Base-by-base conservation (phyloP, 2,113 vertebrate genomes). In the Macrotus californicus region DNA sequence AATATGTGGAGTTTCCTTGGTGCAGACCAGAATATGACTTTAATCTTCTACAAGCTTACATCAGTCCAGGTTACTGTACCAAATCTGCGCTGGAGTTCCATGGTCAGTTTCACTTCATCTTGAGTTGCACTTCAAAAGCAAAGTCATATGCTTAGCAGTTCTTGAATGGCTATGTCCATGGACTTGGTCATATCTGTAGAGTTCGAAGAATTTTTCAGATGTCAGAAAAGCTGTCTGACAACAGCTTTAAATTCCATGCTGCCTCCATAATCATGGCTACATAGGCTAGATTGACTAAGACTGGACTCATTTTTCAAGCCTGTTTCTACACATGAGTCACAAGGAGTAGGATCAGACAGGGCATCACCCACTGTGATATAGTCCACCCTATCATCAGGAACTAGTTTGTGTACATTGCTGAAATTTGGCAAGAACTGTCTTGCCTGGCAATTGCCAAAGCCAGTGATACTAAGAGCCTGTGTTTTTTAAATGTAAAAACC, bases 181-280 rank as follows among this genome's bases (percentile, higher is more conserved):
- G 66, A 26, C 59, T 95, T 50, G 36, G 79, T 84, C 26, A 19
- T 93, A 77, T 81, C 75, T 81, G 46, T 48, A 13, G 64, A 76
- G 70, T 87, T 94, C 19, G 41, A 96, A 96, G 92, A 96, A 76
- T 93, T 97, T 94, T 59, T 70, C 94, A 97, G 96, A 95, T 95
- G 94, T 94, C 94, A 94, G 92, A 94, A 95, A 96, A 96, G 95
- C 90, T 97, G 95, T 94, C 92, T 93, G 75, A 96, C 90, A 96
- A 92, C 46, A 96, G 43, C 52, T 84, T 84, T 95, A 87, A 95
- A 83, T 93, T 94, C 90, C 21, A 7, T 96, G 70, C 84, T 95
- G 95, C 90, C 84, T 94, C 84, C 81, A 94, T 96, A 96, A 90
- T 97, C 84, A 95, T 87, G 59, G 81, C 26, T 85, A 3, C 64